These are phyloP conservation scores for Heterodera schachtii DNA, from an alignment of 1,140 invertebrate genomes.

Conservation along the genomic window DNA sequence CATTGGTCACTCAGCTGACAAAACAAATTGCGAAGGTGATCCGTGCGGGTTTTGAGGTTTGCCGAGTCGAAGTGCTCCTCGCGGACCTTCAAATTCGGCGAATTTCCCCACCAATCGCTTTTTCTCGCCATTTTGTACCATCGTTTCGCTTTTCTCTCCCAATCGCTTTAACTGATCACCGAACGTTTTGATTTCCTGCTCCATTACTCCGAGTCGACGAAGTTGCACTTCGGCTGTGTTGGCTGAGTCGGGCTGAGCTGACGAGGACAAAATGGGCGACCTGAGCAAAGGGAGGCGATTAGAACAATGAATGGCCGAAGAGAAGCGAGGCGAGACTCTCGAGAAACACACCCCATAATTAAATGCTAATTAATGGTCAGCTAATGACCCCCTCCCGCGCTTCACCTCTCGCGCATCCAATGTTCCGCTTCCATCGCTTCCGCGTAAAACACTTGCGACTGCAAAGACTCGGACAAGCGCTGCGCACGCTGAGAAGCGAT, in stretches of 20 bases:
- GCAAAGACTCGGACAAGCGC: conserved; percentile 78
- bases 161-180: conserved; percentile 75
- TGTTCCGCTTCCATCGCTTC: conserved; percentile 82
- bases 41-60: conserved; percentile 35
- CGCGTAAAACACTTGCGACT: conserved; percentile 83
- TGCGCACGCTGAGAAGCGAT: conserved; percentile 80
- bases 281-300: conserved; percentile 66
- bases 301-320: not conserved
- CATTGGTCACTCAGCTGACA: conserved; percentile 17
- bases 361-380: no score
- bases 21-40: conserved; percentile 10
- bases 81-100: conserved; percentile 64
- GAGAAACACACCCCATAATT: no score
- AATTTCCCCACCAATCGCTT: not conserved
- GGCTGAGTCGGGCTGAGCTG: conserved; percentile 73
- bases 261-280: conserved; percentile 75
- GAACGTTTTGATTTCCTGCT: conserved; percentile 78
- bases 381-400: not conserved
- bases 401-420: conserved; percentile 77
- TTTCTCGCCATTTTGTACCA: conserved; percentile 66
- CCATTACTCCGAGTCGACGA: conserved; percentile 80
- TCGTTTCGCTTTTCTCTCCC: conserved; percentile 72
- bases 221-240: conserved; percentile 77
- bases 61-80: conserved; percentile 78
- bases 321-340: not conserved